Base-by-base conservation (phyloP, 2,113 vertebrate genomes). In the Climacteris rufus region DNA sequence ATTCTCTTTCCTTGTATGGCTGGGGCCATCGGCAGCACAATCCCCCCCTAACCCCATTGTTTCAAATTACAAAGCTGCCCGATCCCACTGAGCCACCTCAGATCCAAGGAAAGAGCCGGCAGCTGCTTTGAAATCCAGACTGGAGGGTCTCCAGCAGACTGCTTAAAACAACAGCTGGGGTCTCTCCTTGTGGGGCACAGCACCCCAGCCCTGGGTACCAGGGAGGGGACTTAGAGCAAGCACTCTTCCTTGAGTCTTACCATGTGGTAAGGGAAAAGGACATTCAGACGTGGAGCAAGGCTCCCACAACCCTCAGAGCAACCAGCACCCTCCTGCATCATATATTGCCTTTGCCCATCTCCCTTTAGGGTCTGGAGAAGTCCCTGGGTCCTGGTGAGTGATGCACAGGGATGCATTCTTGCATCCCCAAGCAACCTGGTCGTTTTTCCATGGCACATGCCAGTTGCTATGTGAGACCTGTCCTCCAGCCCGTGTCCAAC, bases 101-200 rank as follows among this genome's bases (percentile, higher is more conserved):
- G 69, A 93, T 78, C 30, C 64, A 19, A 93, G 63, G 54, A 81
- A 83, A 72, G 82, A 56, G 56, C 76, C 5, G 40, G 75, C 86
- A 61, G 66, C 83, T 66, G 86, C 96, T 97, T 97, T 98, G 96
- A 96, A 97, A 97, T 91, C 72, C 50, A 92, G 92, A 50, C 94
- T 76, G 76, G 89, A 94, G 85, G 57, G 49, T 94, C 92, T 96
- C 80, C 69, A 94, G 90, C 91, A 95, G 83, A 68, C 84, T 4
- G 81, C 65, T 60, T 77, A 37, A 79, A 96, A 92, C 76, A 95
- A 57, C 95, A 96, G 93, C 87, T 96, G 97, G 84, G 74, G 20
- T 93, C 56, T 70, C 78, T 88, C 79, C 40, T 27, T 3, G 1
- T 5, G 3, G 53, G 87, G 18, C 52, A 82, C 69, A 87, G 75